Evolutionary conservation across 1,140 invertebrate species (phyloP).

Genomic region (Eriocheir sinensis): DNA sequence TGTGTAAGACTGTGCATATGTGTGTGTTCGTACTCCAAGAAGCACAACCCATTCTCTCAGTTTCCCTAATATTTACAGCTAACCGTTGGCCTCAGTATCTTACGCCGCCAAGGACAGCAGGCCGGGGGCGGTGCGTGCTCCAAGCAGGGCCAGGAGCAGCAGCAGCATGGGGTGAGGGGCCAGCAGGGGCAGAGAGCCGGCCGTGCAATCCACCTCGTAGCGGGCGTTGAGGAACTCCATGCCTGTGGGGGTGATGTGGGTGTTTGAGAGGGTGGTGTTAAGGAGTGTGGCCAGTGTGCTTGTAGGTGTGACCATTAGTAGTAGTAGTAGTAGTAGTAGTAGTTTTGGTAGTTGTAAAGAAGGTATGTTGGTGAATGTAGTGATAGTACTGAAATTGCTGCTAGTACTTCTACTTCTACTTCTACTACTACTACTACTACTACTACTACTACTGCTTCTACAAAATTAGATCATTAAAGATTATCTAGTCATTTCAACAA

Average conservation of each 20-base stretch:
- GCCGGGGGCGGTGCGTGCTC: not conserved
- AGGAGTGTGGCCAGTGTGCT: too few species aligned
- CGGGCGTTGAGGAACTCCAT: conserved; percentile 77
- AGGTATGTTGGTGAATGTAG: not conserved
- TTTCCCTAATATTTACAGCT: not conserved
- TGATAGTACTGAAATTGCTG: not conserved
- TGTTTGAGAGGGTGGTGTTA: too few species aligned
- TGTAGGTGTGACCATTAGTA: too few species aligned
- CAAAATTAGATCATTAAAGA: too few species aligned
- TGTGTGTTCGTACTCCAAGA: too few species aligned
- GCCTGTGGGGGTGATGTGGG: conserved; percentile 40
- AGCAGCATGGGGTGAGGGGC: not conserved
- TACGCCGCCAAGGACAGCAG: not conserved
- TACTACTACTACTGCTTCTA: too few species aligned
- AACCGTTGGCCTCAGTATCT: not conserved
- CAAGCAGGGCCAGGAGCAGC: not conserved
- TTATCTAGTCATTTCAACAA: too few species aligned
- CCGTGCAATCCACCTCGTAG: conserved; percentile 77
- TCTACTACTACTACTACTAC: too few species aligned
- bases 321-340: not conserved
- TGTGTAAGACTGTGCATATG: conserved; percentile 20
- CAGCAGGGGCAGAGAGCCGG: not conserved
- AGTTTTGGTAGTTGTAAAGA: not conserved
- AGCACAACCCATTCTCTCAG: too few species aligned
- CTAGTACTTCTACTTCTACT: too few species aligned